Base-by-base conservation (phyloP, 1,140 invertebrate genomes). In the Drosophila jambulina region DNA sequence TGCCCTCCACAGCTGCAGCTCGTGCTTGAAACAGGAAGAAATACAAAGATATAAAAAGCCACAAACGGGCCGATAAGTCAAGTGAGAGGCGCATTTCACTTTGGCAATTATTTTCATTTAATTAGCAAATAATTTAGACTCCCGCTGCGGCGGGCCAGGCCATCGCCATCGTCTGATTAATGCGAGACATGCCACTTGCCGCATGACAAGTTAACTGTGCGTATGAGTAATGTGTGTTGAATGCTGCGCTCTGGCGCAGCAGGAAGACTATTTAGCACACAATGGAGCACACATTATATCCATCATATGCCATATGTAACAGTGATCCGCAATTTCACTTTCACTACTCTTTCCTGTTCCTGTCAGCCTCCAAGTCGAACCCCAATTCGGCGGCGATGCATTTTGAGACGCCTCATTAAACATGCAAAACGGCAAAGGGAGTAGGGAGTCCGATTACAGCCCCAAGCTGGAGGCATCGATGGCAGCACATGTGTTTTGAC, bases 1-100 rank as follows among this genome's bases (percentile, higher is more conserved):
- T 75, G 95, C 95, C 93, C 95, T 94, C 95, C 95, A 96, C 93
- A 96, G 95, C 94, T 95, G 94, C 94, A 95, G 93, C 94, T 96
- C 95, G 78, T 95, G 94, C 95, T 86, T 34, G 48, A 42, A 38
- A 12, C 49, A 45, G 56, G 54, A 58, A 70, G 48, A 25, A 58
- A 25, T 3, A 48, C 54, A 51, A 34, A 38, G n/a, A 56, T 56
- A 56, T 38, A 46, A 36, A 27, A 51, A 42, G 19, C 34, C 19
- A n/a, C 29, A 49, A 36, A 17, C 27, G 38, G 58, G 32, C 53
- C 53, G 34, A 38, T 56, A 23, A 53, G 25, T 46, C n/a, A 40
- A 54, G 49, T 60, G 61, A 62, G 36, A 61, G 45, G 58, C 67
- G 38, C 68, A 80, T 90, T 88, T 88, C 85, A 84, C 85, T 78